These are phyloP conservation scores for Monopis laevigella DNA, from an alignment of 2,888 invertebrate species.

Conservation along the genomic window DNA sequence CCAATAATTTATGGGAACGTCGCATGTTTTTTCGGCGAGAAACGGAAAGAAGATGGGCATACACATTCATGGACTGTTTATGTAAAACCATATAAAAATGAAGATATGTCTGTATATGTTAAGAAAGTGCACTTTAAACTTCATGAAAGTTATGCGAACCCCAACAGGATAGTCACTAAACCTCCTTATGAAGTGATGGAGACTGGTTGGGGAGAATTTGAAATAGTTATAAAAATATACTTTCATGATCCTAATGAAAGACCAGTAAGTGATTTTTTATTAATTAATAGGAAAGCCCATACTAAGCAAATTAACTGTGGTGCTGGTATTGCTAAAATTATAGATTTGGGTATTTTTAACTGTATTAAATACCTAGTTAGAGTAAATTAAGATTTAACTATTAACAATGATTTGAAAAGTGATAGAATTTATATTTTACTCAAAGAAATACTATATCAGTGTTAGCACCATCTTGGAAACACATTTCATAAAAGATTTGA, in stretches of 20 bases:
- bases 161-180: slow-evolving; percentile 90
- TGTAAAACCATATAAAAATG: slow-evolving; percentile 90
- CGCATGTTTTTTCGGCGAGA: slow-evolving; percentile 95
- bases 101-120: slow-evolving; percentile 92
- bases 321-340: too few species aligned
- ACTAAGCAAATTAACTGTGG: too few species aligned
- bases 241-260: slow-evolving; percentile 96
- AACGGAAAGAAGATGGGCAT: slow-evolving; percentile 96
- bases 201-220: slow-evolving; percentile 99
- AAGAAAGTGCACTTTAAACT: slow-evolving; percentile 97
- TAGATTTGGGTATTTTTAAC: too few species aligned
- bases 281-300: too few species aligned
- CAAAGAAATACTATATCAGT: too few species aligned
- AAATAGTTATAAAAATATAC: slow-evolving; percentile 96
- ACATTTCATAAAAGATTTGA: too few species aligned
- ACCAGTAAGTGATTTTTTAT: slow-evolving; percentile 72
- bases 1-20: slow-evolving; percentile 97
- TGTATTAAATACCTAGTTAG: too few species aligned
- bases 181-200: slow-evolving; percentile 98
- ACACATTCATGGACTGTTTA: slow-evolving; percentile 99
- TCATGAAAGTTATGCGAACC: slow-evolving; percentile 96
- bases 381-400: too few species aligned
- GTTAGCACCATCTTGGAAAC: too few species aligned
- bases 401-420: too few species aligned
- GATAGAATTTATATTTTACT: too few species aligned